phyloP scores from a whole-genome alignment of 1,140 invertebrate genomes.

The Atta colombica region DNA sequence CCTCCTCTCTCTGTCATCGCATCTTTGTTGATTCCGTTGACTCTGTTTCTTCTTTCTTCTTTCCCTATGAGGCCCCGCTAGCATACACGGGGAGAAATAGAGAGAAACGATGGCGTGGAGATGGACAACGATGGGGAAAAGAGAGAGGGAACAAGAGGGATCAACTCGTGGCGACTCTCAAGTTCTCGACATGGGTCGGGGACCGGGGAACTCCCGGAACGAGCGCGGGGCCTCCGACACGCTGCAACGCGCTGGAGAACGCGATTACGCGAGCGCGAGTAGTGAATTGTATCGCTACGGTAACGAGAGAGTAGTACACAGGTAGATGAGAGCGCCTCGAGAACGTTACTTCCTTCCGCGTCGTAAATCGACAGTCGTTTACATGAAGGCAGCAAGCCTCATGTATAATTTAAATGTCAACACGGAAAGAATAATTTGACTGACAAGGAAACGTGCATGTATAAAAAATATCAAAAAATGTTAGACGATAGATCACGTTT shows the following conservation, averaged over 20 bases:
- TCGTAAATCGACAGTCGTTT: constrained; percentile 12
- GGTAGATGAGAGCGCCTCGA: neutral
- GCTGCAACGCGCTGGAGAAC: constrained; percentile 32
- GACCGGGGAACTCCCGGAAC: constrained; percentile 62
- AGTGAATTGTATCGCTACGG: constrained; percentile 7
- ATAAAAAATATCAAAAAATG: too few relatives aligned
- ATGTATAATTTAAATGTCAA: neutral
- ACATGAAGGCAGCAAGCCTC: neutral
- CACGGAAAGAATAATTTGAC: too few relatives aligned
- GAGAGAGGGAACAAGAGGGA: constrained; percentile 23
- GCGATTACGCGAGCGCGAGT: constrained; percentile 49
- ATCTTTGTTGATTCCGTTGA: constrained; percentile 11
- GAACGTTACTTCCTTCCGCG: constrained; percentile 13
- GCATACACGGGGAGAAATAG: neutral
- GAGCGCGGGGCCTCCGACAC: constrained; percentile 19
- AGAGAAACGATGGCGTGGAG: constrained; percentile 10
- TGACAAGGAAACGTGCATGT: too few relatives aligned
- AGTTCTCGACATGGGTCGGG: constrained; percentile 54
- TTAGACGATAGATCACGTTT: too few relatives aligned
- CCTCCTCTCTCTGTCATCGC: constrained; percentile 17
- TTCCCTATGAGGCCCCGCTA: constrained; percentile 3
- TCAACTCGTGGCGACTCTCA: constrained; percentile 34
- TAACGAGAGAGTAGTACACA: constrained; percentile 30
- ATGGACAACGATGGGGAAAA: neutral
- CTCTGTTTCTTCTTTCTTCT: constrained; percentile 3